A percentile compares a stretch with the other conserved stretches of the same genome.
phyloP scores from a whole-genome alignment of 2,888 invertebrate species.

The Drosophila kuntzei region DNA sequence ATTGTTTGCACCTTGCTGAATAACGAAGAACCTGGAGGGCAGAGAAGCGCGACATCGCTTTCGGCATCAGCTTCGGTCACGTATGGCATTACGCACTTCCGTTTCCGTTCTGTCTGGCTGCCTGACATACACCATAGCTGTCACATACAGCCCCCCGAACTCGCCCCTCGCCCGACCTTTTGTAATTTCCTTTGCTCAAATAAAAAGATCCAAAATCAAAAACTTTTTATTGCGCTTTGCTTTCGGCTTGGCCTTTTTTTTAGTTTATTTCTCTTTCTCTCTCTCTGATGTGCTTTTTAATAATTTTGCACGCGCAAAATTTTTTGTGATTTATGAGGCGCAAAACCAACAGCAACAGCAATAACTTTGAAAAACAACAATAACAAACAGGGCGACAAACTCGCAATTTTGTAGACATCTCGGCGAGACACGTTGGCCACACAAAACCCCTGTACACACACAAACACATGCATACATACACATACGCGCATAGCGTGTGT shows the following conservation, averaged over 20 bases:
- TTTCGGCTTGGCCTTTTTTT: conserved; percentile 22
- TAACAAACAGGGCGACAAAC: conserved; percentile 49
- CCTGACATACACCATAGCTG: conserved; percentile 15
- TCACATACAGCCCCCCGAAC: conserved; percentile 1
- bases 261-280: not conserved
- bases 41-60: conserved; percentile 17
- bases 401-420: conserved; percentile 52
- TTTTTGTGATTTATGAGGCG: conserved; percentile 72
- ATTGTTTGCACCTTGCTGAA: conserved; percentile 66
- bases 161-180: conserved; percentile 14
- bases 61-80: conserved; percentile 42
- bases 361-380: conserved; percentile 14
- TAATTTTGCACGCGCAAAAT: conserved; percentile 67
- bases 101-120: conserved; percentile 60
- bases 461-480: not conserved
- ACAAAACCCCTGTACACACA: not conserved
- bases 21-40: conserved; percentile 17
- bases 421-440: conserved; percentile 50
- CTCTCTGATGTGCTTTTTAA: conserved; percentile 30
- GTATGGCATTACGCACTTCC: conserved; percentile 75
- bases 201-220: conserved; percentile 64
- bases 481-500: not conserved
- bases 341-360: conserved; percentile 56
- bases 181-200: conserved; percentile 54
- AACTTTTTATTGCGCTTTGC: conserved; percentile 68